Percentiles rank a stretch among this genome's conserved stretches.
Evolutionary conservation across 2,113 vertebrate genomes (phyloP).

Genomic region (Edolisoma coerulescens): DNA sequence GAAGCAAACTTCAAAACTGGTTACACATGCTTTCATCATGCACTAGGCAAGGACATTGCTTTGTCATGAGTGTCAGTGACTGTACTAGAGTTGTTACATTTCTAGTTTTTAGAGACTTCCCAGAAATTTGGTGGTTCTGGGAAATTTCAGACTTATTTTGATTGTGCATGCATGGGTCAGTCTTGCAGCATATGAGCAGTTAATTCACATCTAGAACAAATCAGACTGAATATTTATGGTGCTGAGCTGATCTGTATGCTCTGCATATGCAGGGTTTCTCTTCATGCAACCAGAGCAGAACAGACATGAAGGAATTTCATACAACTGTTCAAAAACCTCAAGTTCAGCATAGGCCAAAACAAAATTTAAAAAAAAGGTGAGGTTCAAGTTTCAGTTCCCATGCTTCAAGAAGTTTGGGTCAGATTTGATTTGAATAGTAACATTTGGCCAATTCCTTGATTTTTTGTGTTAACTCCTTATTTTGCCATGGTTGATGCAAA

Average conservation of each 20-base stretch:
- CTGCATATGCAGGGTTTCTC: background rate
- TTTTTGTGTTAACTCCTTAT: background rate
- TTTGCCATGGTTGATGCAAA: background rate
- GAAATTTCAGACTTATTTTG: background rate
- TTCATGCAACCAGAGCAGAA: background rate
- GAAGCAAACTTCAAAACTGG: background rate
- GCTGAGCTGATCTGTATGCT: background rate
- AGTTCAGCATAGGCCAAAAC: background rate
- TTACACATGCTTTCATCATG: background rate
- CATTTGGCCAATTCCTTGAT: background rate
- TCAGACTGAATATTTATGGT: background rate
- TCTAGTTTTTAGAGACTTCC: background rate
- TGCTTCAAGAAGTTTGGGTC: background rate
- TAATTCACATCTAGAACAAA: background rate
- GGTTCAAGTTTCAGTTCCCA: background rate
- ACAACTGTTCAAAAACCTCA: background rate
- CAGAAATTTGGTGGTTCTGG: background rate
- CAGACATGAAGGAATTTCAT: background rate
- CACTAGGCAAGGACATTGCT: background rate
- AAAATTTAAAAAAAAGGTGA: background rate
- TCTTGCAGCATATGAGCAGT: background rate
- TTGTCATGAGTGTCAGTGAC: background rate
- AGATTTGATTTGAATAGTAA: background rate
- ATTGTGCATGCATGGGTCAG: background rate
- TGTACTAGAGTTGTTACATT: background rate